These are phyloP conservation scores for Lasioglossum vierecki DNA, from an alignment of 2,888 invertebrate genomes.

Conservation along the genomic window DNA sequence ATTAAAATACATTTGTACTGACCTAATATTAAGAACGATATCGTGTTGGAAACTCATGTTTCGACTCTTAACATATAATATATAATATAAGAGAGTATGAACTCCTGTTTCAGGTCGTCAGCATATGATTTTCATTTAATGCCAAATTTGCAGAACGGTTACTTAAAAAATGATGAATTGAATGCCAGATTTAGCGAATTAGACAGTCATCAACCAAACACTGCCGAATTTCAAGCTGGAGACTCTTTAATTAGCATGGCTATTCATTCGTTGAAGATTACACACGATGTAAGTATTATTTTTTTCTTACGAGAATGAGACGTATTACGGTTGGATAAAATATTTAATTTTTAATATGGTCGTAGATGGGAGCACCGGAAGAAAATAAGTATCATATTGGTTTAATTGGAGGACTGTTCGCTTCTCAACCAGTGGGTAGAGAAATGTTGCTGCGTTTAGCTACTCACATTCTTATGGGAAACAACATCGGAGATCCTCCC, in stretches of 20 bases:
- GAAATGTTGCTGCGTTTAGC: constrained; percentile 93
- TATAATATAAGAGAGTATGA: constrained; percentile 7
- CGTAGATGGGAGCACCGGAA: constrained; percentile 91
- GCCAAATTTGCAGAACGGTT: constrained; percentile 77
- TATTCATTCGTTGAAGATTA: constrained; percentile 90
- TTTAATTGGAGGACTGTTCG: constrained; percentile 93
- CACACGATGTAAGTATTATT: constrained; percentile 87
- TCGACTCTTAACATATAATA: background rate
- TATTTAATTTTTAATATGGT: constrained; percentile 22
- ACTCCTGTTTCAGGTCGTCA: constrained; percentile 85
- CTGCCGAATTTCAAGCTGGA: constrained; percentile 89
- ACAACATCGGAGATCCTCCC: constrained; percentile 88
- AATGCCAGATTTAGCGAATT: constrained; percentile 88
- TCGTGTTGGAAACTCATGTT: background rate
- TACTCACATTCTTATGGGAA: constrained; percentile 91
- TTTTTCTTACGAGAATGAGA: background rate
- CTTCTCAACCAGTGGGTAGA: constrained; percentile 92
- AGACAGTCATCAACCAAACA: constrained; percentile 88
- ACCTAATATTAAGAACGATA: background rate
- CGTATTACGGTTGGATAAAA: background rate
- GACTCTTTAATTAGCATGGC: constrained; percentile 88
- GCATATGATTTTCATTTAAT: constrained; percentile 91
- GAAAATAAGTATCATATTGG: constrained; percentile 93
- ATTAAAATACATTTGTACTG: background rate
- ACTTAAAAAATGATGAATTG: constrained; percentile 85